phyloP scores from a whole-genome alignment of 1,140 invertebrate species.

The Neotoxoptera formosana region DNA sequence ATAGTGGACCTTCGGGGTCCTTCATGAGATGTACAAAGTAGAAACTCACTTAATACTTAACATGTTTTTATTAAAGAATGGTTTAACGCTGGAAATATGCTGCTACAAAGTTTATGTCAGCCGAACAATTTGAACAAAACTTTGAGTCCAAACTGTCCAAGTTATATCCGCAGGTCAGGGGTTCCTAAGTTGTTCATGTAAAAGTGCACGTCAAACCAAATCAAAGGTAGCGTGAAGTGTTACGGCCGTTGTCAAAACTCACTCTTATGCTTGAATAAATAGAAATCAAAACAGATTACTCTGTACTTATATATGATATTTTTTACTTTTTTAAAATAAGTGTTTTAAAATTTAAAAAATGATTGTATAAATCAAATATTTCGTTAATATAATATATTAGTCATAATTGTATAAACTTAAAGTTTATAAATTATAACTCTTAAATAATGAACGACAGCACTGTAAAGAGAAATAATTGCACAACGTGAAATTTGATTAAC shows the following conservation, averaged over 20 bases:
- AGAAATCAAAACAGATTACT: neutral
- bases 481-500: too few species aligned
- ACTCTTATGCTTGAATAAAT: neutral
- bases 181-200: neutral
- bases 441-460: neutral
- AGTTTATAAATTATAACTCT: neutral
- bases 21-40: neutral
- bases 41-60: neutral
- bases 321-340: too few species aligned
- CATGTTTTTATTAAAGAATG: neutral
- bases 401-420: neutral
- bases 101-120: neutral
- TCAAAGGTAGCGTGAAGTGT: neutral
- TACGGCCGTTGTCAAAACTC: neutral
- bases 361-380: neutral
- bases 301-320: too few species aligned
- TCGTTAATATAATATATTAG: neutral
- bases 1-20: neutral
- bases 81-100: neutral
- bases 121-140: neutral
- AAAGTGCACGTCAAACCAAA: neutral
- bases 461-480: neutral
- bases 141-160: neutral
- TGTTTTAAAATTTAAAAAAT: too few species aligned
- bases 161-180: neutral